Base-by-base conservation (phyloP, 1,140 invertebrate species). In the Brachystomella parvula region DNA sequence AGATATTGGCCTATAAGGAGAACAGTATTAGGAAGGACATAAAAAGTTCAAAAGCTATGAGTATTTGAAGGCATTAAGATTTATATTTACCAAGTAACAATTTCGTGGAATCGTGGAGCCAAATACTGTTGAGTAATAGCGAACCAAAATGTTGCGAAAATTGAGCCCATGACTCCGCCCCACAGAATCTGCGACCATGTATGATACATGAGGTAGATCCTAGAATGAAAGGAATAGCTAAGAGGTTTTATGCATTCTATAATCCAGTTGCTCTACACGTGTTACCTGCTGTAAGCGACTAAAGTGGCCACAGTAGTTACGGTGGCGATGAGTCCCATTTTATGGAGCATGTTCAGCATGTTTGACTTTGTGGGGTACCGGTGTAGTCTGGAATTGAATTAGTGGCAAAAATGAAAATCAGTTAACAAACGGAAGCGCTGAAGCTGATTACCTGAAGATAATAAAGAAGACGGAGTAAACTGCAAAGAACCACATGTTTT, bases 401-500 rank as follows among this genome's bases (percentile, higher is more conserved):
- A n/a, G n/a, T n/a, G n/a, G n/a, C n/a, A n/a, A n/a, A n/a, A n/a
- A n/a, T n/a, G n/a, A n/a, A n/a, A n/a, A n/a, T n/a, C n/a, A n/a
- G n/a, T n/a, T n/a, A n/a, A n/a, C n/a, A n/a, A n/a, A n/a, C n/a
- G n/a, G n/a, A n/a, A n/a, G n/a, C 31, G 78, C 78, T 60, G 76
- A 67, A 47, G 21, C 12, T 53, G 67, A 75, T 82, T 82, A 93
- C 90, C 91, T 89, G 74, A 93, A 85, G 74, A 89, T 85, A 74
- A 93, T 83, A 81, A 94, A 95, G 77, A 90, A 87, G 72, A 87
- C 82, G 69, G 89, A 83, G 78, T 94, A 95, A 53, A 85, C 84
- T 65, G 89, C 84, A 79, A 94, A 93, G 79, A 94, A 96, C 88
- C 89, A 94, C 81, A 92, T 88, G 78, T 93, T 91, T 79, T 94